Conservation (phyloP, 2,113 vertebrate species). For the Psittacus erithacus region DNA sequence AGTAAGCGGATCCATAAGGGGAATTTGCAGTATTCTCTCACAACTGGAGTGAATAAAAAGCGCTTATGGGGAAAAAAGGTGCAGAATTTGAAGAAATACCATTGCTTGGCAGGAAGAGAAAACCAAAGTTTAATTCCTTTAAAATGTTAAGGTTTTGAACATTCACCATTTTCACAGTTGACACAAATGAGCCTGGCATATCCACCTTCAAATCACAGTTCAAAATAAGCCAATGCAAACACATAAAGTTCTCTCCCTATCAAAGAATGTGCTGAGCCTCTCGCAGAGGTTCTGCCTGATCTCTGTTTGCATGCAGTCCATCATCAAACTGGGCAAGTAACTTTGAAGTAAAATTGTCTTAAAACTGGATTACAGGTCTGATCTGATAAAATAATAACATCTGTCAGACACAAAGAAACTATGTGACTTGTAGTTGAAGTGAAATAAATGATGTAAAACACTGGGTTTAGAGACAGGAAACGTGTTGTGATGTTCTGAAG, state of each 20-base stretch:
- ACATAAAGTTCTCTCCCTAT: not conserved
- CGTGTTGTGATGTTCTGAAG: not conserved
- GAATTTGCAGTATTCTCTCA: not conserved
- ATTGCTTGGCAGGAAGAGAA: not conserved
- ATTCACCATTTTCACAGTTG: not conserved
- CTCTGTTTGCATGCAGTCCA: not conserved
- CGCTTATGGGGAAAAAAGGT: rapidly evolving
- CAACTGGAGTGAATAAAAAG: not conserved
- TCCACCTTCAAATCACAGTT: not conserved
- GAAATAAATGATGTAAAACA: not conserved
- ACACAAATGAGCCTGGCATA: not conserved
- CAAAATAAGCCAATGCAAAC: not conserved
- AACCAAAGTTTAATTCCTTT: not conserved
- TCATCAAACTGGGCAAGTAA: not conserved
- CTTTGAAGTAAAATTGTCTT: not conserved
- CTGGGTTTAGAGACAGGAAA: not conserved
- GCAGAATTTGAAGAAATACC: not conserved
- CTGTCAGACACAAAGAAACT: not conserved
- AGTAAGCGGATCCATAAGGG: not conserved
- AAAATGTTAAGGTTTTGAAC: not conserved
- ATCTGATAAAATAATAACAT: not conserved
- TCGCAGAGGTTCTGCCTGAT: not conserved
- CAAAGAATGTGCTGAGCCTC: not conserved
- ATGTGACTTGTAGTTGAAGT: not conserved
- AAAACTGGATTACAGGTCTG: not conserved